These are phyloP conservation scores for Heterocephalus glaber DNA, from an alignment of 2,113 vertebrate species.

Conservation along the genomic window DNA sequence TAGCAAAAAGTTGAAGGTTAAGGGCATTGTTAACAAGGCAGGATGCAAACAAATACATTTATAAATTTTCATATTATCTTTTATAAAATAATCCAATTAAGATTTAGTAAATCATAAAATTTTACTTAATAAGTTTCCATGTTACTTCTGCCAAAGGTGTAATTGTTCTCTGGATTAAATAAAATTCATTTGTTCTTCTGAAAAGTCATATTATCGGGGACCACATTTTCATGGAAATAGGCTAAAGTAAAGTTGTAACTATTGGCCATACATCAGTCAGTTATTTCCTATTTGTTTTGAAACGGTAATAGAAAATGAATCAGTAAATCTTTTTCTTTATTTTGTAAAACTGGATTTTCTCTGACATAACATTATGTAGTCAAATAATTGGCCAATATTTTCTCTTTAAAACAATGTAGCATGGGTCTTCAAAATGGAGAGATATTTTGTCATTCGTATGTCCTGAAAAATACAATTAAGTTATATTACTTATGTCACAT, in stretches of 20 bases:
- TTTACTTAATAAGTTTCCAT: constrained; percentile 1
- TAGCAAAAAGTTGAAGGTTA: not conserved
- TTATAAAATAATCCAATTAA: not conserved
- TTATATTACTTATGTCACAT: not conserved
- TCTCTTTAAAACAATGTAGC: constrained; percentile 12
- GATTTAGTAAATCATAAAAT: not conserved
- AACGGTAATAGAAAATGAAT: not conserved
- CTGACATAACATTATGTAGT: not conserved
- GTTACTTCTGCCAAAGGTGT: not conserved
- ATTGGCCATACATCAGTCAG: not conserved
- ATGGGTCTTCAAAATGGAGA: not conserved
- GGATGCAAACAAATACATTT: not conserved
- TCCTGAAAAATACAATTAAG: not conserved
- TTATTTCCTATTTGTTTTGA: not conserved
- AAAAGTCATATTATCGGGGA: not conserved
- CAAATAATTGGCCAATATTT: constrained; percentile 8
- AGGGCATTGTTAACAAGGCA: not conserved
- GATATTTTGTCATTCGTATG: not conserved
- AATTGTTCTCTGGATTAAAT: constrained; percentile 43
- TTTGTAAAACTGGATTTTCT: constrained; percentile 41
- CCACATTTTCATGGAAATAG: not conserved
- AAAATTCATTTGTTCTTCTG: not conserved
- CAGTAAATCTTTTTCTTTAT: constrained; percentile 18
- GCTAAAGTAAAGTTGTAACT: constrained; percentile 40
- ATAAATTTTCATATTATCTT: not conserved